Conservation (phyloP, 2,113 vertebrate species). For the Desmodus rotundus region DNA sequence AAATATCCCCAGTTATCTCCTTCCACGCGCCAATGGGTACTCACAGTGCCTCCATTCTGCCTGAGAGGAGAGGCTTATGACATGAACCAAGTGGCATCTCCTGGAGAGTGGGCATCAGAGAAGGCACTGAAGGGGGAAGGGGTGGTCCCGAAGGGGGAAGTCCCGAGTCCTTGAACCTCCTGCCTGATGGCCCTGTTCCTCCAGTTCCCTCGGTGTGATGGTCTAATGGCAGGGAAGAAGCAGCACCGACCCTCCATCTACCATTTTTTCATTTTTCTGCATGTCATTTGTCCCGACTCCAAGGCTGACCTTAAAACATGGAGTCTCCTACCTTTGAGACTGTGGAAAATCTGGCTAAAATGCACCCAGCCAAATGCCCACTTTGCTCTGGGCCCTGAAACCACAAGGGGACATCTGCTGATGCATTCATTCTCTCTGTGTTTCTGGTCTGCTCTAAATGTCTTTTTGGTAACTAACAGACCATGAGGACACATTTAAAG, state of each 20-base stretch:
- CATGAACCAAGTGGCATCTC: not conserved
- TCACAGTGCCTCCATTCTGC: not conserved
- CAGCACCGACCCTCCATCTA: not conserved
- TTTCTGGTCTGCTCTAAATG: not conserved
- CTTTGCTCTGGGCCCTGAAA: not conserved
- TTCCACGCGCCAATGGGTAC: not conserved
- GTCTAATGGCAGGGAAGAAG: not conserved
- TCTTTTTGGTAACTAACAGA: not conserved
- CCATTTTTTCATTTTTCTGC: not conserved
- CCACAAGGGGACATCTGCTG: not conserved
- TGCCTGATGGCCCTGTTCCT: not conserved
- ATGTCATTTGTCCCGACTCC: not conserved
- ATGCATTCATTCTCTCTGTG: not conserved
- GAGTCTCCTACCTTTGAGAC: not conserved
- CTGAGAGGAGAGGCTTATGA: not conserved
- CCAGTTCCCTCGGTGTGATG: not conserved
- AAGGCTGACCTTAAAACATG: not conserved
- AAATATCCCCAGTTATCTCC: not conserved
- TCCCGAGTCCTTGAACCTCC: not conserved
- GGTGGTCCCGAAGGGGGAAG: rapidly evolving
- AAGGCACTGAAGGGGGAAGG: not conserved
- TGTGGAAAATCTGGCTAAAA: not conserved
- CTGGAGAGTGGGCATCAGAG: not conserved
- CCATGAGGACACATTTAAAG: not conserved
- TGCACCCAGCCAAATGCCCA: not conserved